phyloP scores from a whole-genome alignment of 2,797 vertebrate species.

The Arnoldichthys spilopterus region DNA sequence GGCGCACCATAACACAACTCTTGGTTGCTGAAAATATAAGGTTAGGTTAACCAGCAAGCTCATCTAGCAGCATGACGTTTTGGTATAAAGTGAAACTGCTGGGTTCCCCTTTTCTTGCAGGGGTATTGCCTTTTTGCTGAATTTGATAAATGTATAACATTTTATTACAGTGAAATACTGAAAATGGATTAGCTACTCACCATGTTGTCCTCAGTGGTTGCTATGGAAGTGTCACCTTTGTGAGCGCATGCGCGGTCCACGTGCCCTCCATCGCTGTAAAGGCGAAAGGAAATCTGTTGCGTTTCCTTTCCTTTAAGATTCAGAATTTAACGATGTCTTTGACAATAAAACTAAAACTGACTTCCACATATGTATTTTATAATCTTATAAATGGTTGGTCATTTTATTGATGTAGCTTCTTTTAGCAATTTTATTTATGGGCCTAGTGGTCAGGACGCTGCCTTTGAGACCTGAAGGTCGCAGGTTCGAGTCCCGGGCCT shows the following conservation, averaged over 20 bases:
- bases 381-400: too few species aligned
- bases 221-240: slow-evolving; percentile 72
- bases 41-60: neutral
- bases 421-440: too few species aligned
- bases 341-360: too few species aligned
- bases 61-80: neutral
- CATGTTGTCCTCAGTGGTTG: slow-evolving; percentile 79
- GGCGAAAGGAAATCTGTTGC: too few species aligned
- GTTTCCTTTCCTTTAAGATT: too few species aligned
- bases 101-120: neutral
- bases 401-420: too few species aligned
- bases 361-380: too few species aligned
- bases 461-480: too few species aligned
- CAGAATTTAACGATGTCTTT: too few species aligned
- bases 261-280: neutral
- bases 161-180: neutral
- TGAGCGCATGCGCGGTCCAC: slow-evolving; percentile 68
- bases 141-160: neutral
- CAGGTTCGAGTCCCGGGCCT: too few species aligned
- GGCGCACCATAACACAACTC: neutral
- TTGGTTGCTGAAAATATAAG: neutral
- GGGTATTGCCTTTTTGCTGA: neutral
- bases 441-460: too few species aligned
- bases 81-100: neutral
- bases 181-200: slow-evolving; percentile 66